Base-by-base conservation (phyloP, 2,888 invertebrate genomes). In the Phyllotreta cruciferae region DNA sequence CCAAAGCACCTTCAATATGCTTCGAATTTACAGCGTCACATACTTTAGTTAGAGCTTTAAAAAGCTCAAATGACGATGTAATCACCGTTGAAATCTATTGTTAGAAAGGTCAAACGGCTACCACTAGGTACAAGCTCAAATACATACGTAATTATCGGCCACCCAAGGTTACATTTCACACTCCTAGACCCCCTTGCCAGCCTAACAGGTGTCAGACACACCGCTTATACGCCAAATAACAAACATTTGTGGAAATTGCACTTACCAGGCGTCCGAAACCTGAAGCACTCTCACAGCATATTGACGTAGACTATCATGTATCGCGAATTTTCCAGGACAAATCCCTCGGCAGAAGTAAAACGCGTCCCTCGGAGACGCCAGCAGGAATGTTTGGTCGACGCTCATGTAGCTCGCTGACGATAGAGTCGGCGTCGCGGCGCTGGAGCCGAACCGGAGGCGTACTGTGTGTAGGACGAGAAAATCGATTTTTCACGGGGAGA, bases 401-500 rank as follows among this genome's bases (percentile, higher is more conserved):
- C 57, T 57, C 57, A 37, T 57, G 50, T 56, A 42, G 42, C 14
- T 60, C 44, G 42, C 14, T 47, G 42, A 50, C 39, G 39, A 50
- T 49, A 42, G 60, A 60, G 57, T 66, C 60, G 54, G 60, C 66
- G 66, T 70, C 70, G 71, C 67, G 56, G 34, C 56, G 56, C 55
- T 47, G 49, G 10, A 50, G 34, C 34, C 24, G 24, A 11, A 50
- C 76, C 75, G 77, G 77, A 77, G 78, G 78, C 77, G 78, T 76
- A 74, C 56, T 74, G 61, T 74, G 61, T 74, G 77, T 77, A 75
- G 77, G 78, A 67, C 37, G 69, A 62, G 70, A 76, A 76, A 77
- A 78, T 78, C 78, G 77, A 78, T 78, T 74, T 71, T 71, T 68
- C 73, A 70, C 69, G 71, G 73, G 73, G 56, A 60, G 56, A 37